These are phyloP conservation scores for Albula goreensis DNA, from an alignment of 2,113 vertebrate genomes.

Conservation along the genomic window DNA sequence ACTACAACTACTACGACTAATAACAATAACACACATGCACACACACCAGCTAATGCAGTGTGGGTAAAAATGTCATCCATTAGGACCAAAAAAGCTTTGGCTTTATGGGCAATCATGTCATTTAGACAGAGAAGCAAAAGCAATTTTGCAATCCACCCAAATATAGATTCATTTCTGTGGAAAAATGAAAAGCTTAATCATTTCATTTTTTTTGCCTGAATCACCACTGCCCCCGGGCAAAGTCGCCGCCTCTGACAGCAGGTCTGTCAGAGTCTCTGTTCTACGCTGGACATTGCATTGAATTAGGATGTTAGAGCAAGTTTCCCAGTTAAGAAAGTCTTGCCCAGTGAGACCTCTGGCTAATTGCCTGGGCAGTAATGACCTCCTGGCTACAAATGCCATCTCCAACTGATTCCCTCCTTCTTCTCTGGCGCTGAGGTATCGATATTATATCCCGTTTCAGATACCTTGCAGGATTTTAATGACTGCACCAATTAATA, in stretches of 20 bases:
- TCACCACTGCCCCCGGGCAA: neutral
- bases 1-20: neutral
- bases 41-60: neutral
- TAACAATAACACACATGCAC: neutral
- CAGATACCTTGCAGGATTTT: slow-evolving; percentile 59
- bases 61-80: neutral
- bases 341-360: slow-evolving; percentile 24
- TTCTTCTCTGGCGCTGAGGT: slow-evolving; percentile 48
- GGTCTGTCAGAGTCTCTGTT: neutral
- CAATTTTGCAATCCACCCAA: neutral
- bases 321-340: slow-evolving; percentile 3
- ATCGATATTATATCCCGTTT: slow-evolving; percentile 64
- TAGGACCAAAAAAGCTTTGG: neutral
- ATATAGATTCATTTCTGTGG: slow-evolving; percentile 1
- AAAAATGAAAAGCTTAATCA: neutral
- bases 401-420: slow-evolving; percentile 22
- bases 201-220: neutral
- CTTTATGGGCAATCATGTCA: neutral
- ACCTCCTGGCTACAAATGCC: slow-evolving; percentile 43
- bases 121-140: neutral
- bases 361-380: slow-evolving; percentile 41
- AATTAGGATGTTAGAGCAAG: slow-evolving; percentile 21
- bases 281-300: neutral
- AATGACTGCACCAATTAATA: slow-evolving; percentile 68
- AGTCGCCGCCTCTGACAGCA: neutral